These are phyloP conservation scores for Tipula vernalis DNA, from an alignment of 2,888 invertebrate genomes.

Conservation along the genomic window DNA sequence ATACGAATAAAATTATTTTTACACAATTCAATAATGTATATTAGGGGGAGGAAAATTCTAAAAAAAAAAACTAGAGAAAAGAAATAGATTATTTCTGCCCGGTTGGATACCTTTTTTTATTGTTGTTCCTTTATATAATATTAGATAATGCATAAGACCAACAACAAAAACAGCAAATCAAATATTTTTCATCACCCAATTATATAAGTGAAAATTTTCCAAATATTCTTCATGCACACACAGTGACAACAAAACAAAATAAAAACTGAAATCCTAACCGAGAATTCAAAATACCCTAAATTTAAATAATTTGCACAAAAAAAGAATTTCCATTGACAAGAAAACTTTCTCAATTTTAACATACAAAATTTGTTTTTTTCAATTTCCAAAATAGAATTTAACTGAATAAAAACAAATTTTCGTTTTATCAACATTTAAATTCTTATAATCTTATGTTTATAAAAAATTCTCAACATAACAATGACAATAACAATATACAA, in stretches of 20 bases:
- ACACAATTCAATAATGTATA: not conserved
- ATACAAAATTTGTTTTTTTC: not conserved
- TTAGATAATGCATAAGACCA: not conserved
- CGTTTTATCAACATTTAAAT: not conserved
- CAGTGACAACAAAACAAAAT: not conserved
- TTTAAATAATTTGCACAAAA: not conserved
- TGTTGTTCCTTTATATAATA: not conserved
- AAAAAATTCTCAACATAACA: not conserved
- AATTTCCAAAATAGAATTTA: not conserved
- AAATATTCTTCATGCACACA: not conserved
- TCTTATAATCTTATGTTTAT: not conserved
- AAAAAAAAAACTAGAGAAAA: not conserved
- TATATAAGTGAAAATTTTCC: not conserved
- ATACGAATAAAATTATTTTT: not conserved
- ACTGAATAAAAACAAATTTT: not conserved
- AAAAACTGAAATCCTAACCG: not conserved
- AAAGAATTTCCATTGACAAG: not conserved
- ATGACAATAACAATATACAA: not conserved
- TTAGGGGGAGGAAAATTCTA: not conserved
- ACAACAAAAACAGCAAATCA: not conserved
- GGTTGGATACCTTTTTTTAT: not conserved
- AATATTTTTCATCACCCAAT: not conserved
- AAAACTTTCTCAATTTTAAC: not conserved
- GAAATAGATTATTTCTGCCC: not conserved
- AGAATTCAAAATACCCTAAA: not conserved